Evolutionary conservation across 1,140 invertebrate genomes (phyloP), one percentile per base, ranked within the genome.

Genomic region (Hydropsyche tenuis): DNA sequence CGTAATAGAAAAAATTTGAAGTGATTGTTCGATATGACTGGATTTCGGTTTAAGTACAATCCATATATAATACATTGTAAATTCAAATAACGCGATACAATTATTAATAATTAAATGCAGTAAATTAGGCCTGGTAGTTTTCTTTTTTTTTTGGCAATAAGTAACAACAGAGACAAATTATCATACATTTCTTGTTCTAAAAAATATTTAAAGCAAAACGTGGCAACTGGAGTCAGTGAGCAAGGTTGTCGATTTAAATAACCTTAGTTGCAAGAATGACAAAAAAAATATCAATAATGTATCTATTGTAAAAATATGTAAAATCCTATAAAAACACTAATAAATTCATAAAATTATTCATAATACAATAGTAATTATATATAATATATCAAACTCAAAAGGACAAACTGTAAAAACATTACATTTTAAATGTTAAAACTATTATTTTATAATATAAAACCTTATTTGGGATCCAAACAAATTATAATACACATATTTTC

Each of bases 191-290:
- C 66, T 69, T 69, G 23, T 7, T 25, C 2, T 60, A 60, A 69
- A 69, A 69, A 48, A 75, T 75, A 72, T 66, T 75, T 75, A 77
- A 77, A 77, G 73, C 73, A 77, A 77, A 75, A 62, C 48, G 76
- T 77, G 73, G 73, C 76, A 75, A 77, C 76, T 75, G 62, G 73
- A 77, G 73, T 75, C 73, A 73, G 65, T 75, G 73, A 77, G 73
- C 75, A 77, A 73, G 18, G 43, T 69, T 25, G 11, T 70, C 48
- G 60, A 70, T 65, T 22, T 22, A 60, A 60, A 68, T 75, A 23
- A 77, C 64, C 70, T 72, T 73, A 64, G 46, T 70, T 70, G 68
- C 51, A 20, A 12, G 56, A 37, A 48, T 22, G n/a, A 25, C 22
- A 60, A 25, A 66, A 14, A 45, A 69, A 25, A 53, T 51, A 69